A percentile compares a stretch with the other conserved stretches of the same genome.
Conservation (phyloP, 1,140 invertebrate genomes). For the Goniozus legneri region DNA sequence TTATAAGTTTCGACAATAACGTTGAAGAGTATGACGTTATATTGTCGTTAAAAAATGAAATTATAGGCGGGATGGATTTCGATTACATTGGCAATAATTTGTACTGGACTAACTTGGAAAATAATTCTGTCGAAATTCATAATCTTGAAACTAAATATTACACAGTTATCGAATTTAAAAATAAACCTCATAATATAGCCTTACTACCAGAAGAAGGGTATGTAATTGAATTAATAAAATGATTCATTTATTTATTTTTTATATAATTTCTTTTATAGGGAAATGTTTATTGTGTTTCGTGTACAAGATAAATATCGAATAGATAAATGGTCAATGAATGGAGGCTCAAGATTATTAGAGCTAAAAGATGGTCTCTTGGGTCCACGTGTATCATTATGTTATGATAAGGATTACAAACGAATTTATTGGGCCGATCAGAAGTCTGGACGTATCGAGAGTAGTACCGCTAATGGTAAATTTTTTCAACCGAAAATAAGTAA, state of each 20-base stretch:
- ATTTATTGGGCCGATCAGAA: constrained; percentile 59
- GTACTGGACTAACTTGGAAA: constrained; percentile 62
- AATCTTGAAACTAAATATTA: constrained; percentile 56
- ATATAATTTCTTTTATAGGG: constrained; percentile 40
- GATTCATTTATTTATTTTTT: neutral
- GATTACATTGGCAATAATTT: constrained; percentile 66
- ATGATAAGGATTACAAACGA: constrained; percentile 50
- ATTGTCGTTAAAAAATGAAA: constrained; percentile 49
- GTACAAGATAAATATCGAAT: constrained; percentile 55
- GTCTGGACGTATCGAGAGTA: constrained; percentile 56
- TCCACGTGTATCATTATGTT: constrained; percentile 54
- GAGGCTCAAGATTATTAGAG: constrained; percentile 49
- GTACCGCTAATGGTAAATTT: constrained; percentile 53
- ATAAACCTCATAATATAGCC: constrained; percentile 62
- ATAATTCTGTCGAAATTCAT: constrained; percentile 59
- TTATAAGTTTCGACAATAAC: constrained; percentile 41
- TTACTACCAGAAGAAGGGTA: constrained; percentile 65
- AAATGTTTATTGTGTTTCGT: constrained; percentile 64
- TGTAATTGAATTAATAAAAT: constrained; percentile 16
- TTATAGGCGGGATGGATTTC: constrained; percentile 63
- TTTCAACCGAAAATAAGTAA: neutral
- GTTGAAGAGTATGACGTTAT: constrained; percentile 42
- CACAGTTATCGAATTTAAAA: constrained; percentile 51
- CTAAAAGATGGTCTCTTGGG: constrained; percentile 55
- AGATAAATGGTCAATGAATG: constrained; percentile 60